phyloP scores from a whole-genome alignment of 2,797 vertebrate genomes.

The Micrastur ruficollis region DNA sequence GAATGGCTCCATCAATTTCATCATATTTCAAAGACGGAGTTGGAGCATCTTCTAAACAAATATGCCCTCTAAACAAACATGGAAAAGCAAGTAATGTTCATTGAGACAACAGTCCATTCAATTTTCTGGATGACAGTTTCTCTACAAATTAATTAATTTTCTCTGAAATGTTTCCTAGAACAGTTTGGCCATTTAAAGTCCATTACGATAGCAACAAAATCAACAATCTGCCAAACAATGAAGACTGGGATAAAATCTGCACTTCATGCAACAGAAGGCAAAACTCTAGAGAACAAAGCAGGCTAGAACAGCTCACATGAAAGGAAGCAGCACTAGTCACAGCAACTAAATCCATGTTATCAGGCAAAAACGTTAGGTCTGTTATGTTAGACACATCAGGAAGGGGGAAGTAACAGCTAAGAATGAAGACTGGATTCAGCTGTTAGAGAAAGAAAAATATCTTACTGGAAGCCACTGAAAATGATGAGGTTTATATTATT shows the following conservation, averaged over 20 bases:
- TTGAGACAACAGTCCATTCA: background rate
- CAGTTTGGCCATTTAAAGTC: background rate
- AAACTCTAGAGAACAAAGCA: background rate
- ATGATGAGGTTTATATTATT: background rate
- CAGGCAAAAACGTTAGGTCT: background rate
- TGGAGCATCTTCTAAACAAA: background rate
- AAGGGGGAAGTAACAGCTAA: background rate
- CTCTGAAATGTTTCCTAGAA: background rate
- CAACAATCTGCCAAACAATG: background rate
- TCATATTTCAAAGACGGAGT: background rate
- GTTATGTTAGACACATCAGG: background rate
- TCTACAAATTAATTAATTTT: background rate
- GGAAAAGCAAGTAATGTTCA: background rate
- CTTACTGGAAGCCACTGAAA: background rate
- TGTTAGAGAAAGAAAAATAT: background rate
- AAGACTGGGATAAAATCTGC: background rate
- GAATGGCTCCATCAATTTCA: background rate
- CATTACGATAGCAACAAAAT: background rate
- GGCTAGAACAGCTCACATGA: background rate
- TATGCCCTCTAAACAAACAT: background rate
- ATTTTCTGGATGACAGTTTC: background rate
- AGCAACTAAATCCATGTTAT: conserved; percentile 6
- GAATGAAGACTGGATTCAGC: background rate
- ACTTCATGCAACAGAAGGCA: background rate
- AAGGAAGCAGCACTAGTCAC: background rate